Conservation (phyloP, 2,888 invertebrate genomes). For the Choristoneura rosaceana region DNA sequence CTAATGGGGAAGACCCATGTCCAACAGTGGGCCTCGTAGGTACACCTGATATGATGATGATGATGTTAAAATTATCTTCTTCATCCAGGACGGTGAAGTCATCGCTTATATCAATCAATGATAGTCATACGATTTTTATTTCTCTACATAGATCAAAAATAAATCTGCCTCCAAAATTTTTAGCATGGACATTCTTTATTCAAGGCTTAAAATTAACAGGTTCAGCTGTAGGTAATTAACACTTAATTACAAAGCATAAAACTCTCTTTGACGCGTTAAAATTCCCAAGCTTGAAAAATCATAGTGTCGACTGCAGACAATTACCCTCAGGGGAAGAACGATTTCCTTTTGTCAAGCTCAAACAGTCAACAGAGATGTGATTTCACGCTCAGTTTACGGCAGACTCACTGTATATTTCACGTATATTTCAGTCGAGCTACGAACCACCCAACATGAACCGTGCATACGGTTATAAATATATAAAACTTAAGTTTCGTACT, state of each 20-base stretch:
- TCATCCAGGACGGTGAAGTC: too few relatives aligned
- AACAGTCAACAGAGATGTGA: slow-evolving; percentile 62
- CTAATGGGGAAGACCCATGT: too few relatives aligned
- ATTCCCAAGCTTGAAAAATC: slow-evolving; percentile 50
- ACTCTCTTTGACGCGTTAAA: slow-evolving; percentile 10
- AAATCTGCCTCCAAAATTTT: too few relatives aligned
- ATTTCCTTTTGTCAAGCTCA: slow-evolving; percentile 62
- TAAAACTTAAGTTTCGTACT: background rate
- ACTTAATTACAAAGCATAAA: background rate
- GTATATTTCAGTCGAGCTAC: slow-evolving; percentile 41
- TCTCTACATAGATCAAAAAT: too few relatives aligned
- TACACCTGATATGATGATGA: too few relatives aligned
- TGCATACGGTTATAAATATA: background rate
- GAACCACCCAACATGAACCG: slow-evolving; percentile 4
- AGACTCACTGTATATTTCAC: slow-evolving; percentile 52
- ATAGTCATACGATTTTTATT: background rate
- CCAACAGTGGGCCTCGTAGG: too few relatives aligned
- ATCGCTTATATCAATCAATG: too few relatives aligned
- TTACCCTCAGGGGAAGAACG: slow-evolving; percentile 57
- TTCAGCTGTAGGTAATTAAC: background rate
- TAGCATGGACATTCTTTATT: background rate
- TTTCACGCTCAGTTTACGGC: slow-evolving; percentile 61
- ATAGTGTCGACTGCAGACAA: slow-evolving; percentile 55
- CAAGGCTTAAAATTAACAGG: background rate
- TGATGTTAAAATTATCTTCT: too few relatives aligned